These are phyloP conservation scores for Leuciscus idus DNA, from an alignment of 2,113 vertebrate genomes.

Conservation along the genomic window DNA sequence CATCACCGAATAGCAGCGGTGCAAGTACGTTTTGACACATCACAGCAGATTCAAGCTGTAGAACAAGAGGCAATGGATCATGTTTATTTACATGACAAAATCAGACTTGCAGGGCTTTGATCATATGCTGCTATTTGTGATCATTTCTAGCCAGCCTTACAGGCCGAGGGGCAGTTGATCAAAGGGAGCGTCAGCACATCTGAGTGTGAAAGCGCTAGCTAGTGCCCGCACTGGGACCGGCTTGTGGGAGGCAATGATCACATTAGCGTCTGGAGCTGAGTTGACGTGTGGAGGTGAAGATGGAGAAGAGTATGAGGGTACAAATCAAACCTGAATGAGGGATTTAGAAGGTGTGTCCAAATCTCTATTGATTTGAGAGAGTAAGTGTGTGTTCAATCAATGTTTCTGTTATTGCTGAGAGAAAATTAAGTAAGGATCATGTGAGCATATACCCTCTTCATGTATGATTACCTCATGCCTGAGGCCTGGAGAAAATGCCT, in stretches of 20 bases:
- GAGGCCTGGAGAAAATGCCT: constrained; percentile 5
- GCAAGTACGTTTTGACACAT: background rate
- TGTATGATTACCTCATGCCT: background rate
- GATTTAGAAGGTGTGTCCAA: constrained; percentile 24
- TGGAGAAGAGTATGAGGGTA: constrained; percentile 6
- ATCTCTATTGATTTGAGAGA: constrained; percentile 35
- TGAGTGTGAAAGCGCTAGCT: background rate
- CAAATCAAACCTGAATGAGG: constrained; percentile 34
- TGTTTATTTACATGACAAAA: constrained; percentile 16
- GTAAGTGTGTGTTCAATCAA: constrained; percentile 29
- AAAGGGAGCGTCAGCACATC: background rate
- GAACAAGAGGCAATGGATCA: background rate
- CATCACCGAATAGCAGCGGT: background rate
- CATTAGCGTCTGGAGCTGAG: constrained; percentile 4
- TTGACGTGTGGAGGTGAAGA: background rate
- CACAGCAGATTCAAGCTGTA: background rate
- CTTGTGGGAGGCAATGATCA: constrained; percentile 14
- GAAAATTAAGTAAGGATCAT: constrained; percentile 12
- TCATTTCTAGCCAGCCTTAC: background rate
- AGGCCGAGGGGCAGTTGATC: background rate
- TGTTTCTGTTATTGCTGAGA: constrained; percentile 28
- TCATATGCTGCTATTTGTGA: background rate
- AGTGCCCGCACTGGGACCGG: background rate
- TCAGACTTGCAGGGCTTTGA: constrained; percentile 15
- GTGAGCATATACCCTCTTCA: background rate